A percentile compares a stretch with the other conserved stretches of the same genome.
Conservation (phyloP, 1,140 invertebrate genomes). For the Manduca sexta region DNA sequence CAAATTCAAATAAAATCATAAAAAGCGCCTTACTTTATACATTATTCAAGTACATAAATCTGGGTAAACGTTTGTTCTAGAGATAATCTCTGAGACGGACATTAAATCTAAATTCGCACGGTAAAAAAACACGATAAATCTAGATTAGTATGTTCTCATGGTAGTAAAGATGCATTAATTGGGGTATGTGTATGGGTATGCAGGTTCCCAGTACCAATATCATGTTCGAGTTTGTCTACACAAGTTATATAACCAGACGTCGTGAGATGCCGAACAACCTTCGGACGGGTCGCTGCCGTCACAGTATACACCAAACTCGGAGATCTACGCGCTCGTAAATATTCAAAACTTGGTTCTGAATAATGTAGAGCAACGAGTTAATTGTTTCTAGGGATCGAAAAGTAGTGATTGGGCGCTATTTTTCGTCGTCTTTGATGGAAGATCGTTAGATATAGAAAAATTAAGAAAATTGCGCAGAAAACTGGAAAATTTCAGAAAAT, state of each 20-base stretch:
- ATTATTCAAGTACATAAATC: constrained; percentile 4
- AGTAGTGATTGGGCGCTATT: no score
- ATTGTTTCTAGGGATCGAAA: no score
- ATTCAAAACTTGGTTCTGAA: no score
- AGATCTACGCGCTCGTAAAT: no score
- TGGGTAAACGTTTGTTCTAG: constrained; percentile 1
- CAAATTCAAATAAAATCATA: no score
- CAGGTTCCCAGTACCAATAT: no score
- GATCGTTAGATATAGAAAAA: no score
- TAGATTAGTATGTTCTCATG: constrained; percentile 3
- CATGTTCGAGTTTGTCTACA: constrained; percentile 40
- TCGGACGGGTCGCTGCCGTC: constrained; percentile 41
- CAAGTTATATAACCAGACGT: constrained; percentile 39
- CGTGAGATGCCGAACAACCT: constrained; percentile 31
- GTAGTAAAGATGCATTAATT: not conserved
- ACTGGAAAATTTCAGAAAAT: no score
- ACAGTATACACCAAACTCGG: constrained; percentile 26
- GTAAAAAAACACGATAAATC: constrained; percentile 3
- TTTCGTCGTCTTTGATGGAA: no score
- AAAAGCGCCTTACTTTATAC: not conserved
- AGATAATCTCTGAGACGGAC: not conserved
- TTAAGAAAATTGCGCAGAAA: no score
- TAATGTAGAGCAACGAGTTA: no score
- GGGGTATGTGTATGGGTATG: not conserved
- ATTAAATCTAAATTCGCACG: constrained; percentile 3